Evolutionary conservation across 2,888 invertebrate species (phyloP), one percentile per base, ranked within the genome.

Genomic region (Apoda limacodes): DNA sequence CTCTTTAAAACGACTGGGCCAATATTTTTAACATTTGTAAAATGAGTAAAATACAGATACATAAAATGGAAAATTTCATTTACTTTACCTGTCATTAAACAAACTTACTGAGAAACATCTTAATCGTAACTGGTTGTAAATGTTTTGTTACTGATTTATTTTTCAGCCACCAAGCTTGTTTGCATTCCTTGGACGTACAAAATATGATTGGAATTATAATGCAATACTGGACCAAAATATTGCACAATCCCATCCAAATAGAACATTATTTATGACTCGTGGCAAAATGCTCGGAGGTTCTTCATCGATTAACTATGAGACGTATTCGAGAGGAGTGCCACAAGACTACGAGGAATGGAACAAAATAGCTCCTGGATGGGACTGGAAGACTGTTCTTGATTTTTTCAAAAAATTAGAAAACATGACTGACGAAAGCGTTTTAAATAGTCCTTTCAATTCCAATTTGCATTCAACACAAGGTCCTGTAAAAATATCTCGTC

Each of bases 271-370:
- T 21, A 33, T 55, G 45, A 44, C 50, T 2, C 42, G 52, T 13
- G 59, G 59, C 1, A 58, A 55, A 39, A 49, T 53, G 48, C 45
- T 60, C 3, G 59, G 59, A 10, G 59, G 59, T 2, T 48, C 46
- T 1, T 58, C 59, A 0, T 50, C 54, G 2, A 46, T 38, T 15
- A 60, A 60, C 38, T 55, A 49, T 13, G 49, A 54, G 30, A 32
- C 56, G 7, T 57, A 60, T 24, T 30, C 50, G 3, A 42, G 59
- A 26, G 59, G 59, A n/a, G 46, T 44, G 3, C 52, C 52, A 13
- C 46, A 44, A 28, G 59, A 60, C 29, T 60, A 51, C 26, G 46
- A 58, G 6, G 48, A 49, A 5, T 60, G 59, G 59, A 42, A 35
- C 10, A 27, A 33, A 22, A 22, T 43, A 30, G 53, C 56, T 5